A percentile compares a stretch with the other conserved stretches of the same genome.
phyloP scores from a whole-genome alignment of 1,140 invertebrate species.

The Drosophila simulans region DNA sequence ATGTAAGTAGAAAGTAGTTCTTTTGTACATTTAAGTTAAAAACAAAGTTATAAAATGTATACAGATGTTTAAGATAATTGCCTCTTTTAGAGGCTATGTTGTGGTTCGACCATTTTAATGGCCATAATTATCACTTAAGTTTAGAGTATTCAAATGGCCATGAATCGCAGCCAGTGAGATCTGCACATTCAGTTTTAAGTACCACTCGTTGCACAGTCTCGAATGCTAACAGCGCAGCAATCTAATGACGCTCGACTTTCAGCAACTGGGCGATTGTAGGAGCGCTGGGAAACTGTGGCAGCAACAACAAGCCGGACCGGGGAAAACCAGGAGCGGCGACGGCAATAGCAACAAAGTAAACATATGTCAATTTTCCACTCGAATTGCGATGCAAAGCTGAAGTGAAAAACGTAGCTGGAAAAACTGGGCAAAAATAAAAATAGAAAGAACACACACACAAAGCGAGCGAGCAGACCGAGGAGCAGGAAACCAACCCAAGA shows the following conservation, averaged over 20 bases:
- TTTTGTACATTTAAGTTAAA: too few relatives aligned
- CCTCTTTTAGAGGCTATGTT: too few relatives aligned
- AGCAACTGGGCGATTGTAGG: constrained; percentile 54
- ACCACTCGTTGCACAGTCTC: constrained; percentile 16
- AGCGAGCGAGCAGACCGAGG: constrained; percentile 11
- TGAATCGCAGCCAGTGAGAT: neutral
- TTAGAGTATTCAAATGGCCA: neutral
- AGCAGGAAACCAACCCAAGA: constrained; percentile 57
- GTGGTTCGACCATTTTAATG: too few relatives aligned
- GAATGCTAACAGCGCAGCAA: constrained; percentile 38
- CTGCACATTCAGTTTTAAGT: constrained; percentile 8
- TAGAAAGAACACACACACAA: constrained; percentile 35
- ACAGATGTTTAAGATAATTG: too few relatives aligned
- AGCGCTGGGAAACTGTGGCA: constrained; percentile 39
- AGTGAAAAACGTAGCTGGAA: constrained; percentile 73
- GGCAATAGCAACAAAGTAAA: constrained; percentile 71
- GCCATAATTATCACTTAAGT: neutral
- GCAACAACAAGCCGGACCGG: constrained; percentile 28
- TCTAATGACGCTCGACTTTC: constrained; percentile 70
- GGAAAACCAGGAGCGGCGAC: constrained; percentile 29
- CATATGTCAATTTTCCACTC: constrained; percentile 83
- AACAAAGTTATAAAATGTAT: too few relatives aligned
- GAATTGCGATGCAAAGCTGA: constrained; percentile 79
- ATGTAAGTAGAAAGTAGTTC: too few relatives aligned
- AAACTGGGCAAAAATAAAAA: constrained; percentile 55